Evolutionary conservation across 30 jellyfish, hydroid and myxozoan species (phyloP), one percentile per base, ranked within the genome.

Genomic region (Turritopsis rubra): DNA sequence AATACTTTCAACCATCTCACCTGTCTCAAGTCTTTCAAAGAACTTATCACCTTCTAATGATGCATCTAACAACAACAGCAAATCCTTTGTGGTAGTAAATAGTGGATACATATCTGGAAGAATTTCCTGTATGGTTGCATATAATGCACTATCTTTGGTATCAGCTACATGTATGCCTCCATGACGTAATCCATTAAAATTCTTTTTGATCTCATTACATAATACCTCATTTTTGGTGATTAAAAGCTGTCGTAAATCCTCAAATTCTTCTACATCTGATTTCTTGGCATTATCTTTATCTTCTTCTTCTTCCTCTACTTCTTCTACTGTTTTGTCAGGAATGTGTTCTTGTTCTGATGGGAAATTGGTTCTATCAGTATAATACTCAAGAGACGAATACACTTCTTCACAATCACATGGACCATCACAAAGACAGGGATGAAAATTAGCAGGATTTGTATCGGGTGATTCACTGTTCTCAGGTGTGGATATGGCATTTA

Each of bases 221-320:
- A 91, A 82, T 31, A 85, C 95, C 52, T 87, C 83, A 75, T 91
- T 91, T 60, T 91, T 91, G n/a, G 97, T 91, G 53, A 91, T 66
- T 22, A 91, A 85, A 75, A 91, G 52, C 82, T 91, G 97, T 21
- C 97, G 90, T 53, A 90, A 54, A 82, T 90, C 95, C 66, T 90
- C 91, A 65, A 75, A 90, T n/a, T 60, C 84, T 18, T 79, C 86
- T 21, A 21, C 74, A 1, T 75, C 86, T 8, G n/a, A 88, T 21
- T 91, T 25, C 91, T 66, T 24, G n/a, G 96, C 97, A 70, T 86
- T 53, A 19, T 85, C 29, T 52, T 91, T 65, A 65, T 91, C 86
- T 41, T 65, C 84, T 54, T 91, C 94, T n/a, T 29, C 52, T 31
- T 18, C 81, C 21, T 83, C 65, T 22, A 9, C 52, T n/a, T 20